phyloP scores from a whole-genome alignment of 2,113 vertebrate genomes.

The Chelonoidis abingdonii region DNA sequence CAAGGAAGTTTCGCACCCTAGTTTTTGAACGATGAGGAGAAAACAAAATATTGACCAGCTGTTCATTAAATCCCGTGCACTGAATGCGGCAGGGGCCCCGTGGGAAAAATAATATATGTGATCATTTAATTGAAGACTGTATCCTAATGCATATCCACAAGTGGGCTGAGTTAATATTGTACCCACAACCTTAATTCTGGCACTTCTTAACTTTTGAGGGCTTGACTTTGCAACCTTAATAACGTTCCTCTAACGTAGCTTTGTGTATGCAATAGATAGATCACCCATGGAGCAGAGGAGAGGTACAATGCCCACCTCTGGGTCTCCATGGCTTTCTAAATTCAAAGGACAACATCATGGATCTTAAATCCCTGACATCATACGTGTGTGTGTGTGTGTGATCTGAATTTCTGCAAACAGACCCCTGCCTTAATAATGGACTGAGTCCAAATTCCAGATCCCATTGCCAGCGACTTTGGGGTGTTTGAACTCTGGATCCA shows the following conservation, averaged over 20 bases:
- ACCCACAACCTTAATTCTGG: neutral
- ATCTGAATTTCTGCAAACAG: neutral
- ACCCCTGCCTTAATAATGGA: too few relatives aligned
- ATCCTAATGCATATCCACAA: neutral
- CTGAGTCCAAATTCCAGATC: neutral
- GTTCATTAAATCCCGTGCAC: neutral
- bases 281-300: too few relatives aligned
- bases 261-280: neutral
- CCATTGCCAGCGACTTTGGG: neutral
- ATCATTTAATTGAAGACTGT: neutral
- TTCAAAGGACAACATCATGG: neutral
- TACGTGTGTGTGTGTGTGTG: neutral
- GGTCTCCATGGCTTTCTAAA: neutral
- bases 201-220: neutral
- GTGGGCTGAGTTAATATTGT: neutral
- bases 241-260: neutral
- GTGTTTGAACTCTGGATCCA: accelerated
- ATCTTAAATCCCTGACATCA: neutral
- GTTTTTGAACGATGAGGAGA: too few relatives aligned
- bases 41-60: neutral
- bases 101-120: neutral
- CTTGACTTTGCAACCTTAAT: neutral
- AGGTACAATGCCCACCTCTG: neutral
- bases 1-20: too few relatives aligned
- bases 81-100: neutral